Percentiles rank a stretch among this genome's conserved stretches.
Evolutionary conservation across 2,113 vertebrate species (phyloP).

Genomic region (Heterotis niloticus): DNA sequence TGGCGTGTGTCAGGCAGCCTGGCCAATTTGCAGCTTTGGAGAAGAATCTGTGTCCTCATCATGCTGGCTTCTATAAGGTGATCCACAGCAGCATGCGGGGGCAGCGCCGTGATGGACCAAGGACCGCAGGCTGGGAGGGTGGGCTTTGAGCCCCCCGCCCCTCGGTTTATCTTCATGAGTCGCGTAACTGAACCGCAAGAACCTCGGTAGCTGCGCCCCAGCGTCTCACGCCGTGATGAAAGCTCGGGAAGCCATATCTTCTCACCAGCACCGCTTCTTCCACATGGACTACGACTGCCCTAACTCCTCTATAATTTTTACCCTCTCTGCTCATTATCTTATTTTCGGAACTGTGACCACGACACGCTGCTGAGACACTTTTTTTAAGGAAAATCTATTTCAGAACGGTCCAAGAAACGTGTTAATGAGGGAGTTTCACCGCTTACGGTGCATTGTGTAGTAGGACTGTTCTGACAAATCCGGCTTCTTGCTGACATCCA

Average conservation of each 20-base stretch:
- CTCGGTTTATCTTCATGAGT: too few species aligned
- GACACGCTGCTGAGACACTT: slow-evolving; percentile 2
- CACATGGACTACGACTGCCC: background rate
- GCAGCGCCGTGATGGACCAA: background rate
- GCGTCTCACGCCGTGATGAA: background rate
- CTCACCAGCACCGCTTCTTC: background rate
- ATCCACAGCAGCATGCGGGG: background rate
- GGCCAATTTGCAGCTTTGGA: background rate
- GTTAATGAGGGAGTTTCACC: slow-evolving; percentile 5
- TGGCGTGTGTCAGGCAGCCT: background rate
- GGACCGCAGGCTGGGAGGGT: background rate
- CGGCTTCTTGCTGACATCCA: background rate
- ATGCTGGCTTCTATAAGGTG: background rate
- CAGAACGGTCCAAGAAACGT: slow-evolving; percentile 14
- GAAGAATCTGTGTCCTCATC: background rate
- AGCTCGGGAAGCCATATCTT: background rate
- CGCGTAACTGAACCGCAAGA: too few species aligned
- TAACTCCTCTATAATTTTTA: background rate
- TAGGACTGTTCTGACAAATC: background rate
- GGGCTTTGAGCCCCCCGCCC: too few species aligned
- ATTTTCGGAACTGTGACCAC: slow-evolving; percentile 16
- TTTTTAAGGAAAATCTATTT: background rate
- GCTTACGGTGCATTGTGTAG: background rate
- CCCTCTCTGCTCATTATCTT: slow-evolving; percentile 18
- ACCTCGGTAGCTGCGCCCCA: background rate